phyloP scores from a whole-genome alignment of 2,113 vertebrate species.

The Myodes glareolus region DNA sequence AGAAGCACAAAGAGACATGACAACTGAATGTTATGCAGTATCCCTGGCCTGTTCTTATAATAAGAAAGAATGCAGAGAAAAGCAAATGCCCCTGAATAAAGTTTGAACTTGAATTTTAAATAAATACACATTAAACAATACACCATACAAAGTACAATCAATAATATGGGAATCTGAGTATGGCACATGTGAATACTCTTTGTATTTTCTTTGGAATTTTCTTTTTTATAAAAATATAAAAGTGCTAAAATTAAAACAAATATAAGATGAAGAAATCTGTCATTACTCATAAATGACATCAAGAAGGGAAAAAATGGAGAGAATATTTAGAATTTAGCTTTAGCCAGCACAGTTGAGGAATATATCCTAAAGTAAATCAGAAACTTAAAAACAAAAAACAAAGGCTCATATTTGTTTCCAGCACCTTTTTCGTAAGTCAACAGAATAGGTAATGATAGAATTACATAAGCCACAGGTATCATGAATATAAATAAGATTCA shows the following conservation, averaged over 20 bases:
- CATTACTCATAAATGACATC: not conserved
- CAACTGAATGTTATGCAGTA: not conserved
- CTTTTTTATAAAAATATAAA: not conserved
- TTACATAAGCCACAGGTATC: not conserved
- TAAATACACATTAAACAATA: not conserved
- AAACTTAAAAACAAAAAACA: not conserved
- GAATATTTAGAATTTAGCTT: not conserved
- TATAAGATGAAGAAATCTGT: not conserved
- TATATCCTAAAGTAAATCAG: not conserved
- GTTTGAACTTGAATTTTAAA: not conserved
- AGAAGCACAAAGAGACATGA: not conserved
- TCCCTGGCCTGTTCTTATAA: not conserved
- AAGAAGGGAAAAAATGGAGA: not conserved
- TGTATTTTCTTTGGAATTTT: not conserved
- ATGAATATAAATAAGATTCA: not conserved
- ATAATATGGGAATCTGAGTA: not conserved
- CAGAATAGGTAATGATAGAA: not conserved
- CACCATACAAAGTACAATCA: not conserved
- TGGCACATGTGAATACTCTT: not conserved
- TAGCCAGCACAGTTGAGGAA: not conserved
- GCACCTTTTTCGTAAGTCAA: not conserved
- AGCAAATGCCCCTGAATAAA: not conserved
- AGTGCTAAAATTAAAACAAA: not conserved
- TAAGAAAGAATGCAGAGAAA: not conserved
- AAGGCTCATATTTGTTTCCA: not conserved